phyloP scores from a whole-genome alignment of 1,140 invertebrate species.

The Sitodiplosis mosellana region DNA sequence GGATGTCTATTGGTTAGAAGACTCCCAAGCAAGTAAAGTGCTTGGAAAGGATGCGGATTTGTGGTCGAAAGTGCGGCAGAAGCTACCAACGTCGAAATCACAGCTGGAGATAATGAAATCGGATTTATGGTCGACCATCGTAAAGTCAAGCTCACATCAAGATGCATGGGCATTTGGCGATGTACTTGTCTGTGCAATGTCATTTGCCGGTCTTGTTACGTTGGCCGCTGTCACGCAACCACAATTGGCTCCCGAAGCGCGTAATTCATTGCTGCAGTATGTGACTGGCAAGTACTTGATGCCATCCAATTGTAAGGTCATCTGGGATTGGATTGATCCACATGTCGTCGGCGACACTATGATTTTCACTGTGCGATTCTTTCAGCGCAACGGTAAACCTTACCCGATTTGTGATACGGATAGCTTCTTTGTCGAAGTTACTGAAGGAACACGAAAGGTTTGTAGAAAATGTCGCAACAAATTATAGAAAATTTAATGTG shows the following conservation, averaged over 20 bases:
- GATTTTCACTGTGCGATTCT: slow-evolving; percentile 78
- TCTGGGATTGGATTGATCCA: slow-evolving; percentile 71
- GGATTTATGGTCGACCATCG: slow-evolving; percentile 69
- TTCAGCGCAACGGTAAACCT: slow-evolving; percentile 76
- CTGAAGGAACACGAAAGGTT: slow-evolving; percentile 63
- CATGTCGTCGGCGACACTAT: slow-evolving; percentile 73
- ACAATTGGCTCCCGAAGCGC: slow-evolving; percentile 64
- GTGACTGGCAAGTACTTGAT: slow-evolving; percentile 81
- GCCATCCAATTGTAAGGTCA: slow-evolving; percentile 62
- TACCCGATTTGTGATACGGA: slow-evolving; percentile 85
- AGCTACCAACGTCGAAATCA: slow-evolving; percentile 58
- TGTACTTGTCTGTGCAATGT: slow-evolving; percentile 69
- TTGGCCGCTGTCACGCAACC: slow-evolving; percentile 74
- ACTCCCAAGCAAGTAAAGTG: slow-evolving; percentile 47
- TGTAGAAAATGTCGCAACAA: background rate
- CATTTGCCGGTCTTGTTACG: slow-evolving; percentile 65
- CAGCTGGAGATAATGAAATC: slow-evolving; percentile 55
- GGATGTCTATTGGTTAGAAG: slow-evolving; percentile 77
- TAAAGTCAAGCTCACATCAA: slow-evolving; percentile 42
- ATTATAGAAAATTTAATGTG: background rate
- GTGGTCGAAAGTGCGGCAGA: slow-evolving; percentile 58
- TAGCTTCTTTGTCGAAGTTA: slow-evolving; percentile 68
- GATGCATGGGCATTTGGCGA: slow-evolving; percentile 79
- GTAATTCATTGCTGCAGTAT: slow-evolving; percentile 74
- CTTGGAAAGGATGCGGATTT: slow-evolving; percentile 60